A percentile compares a stretch with the other conserved stretches of the same genome.
Conservation (phyloP, 2,888 invertebrate genomes). For the Iphiclides podalirius region DNA sequence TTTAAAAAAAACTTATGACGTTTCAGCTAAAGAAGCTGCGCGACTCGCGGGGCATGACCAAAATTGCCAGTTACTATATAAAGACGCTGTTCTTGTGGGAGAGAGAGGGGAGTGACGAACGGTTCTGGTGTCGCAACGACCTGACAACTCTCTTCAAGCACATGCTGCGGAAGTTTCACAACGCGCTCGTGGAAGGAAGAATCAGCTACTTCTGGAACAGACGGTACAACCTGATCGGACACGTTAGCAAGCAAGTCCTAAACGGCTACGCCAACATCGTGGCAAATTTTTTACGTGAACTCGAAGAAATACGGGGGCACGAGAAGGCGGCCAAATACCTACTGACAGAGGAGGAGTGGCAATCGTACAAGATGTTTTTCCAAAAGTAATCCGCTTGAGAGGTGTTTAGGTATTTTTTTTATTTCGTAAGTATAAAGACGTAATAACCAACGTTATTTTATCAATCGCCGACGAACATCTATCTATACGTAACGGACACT, state of each 20-base stretch:
- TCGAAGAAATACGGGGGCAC: constrained; percentile 42
- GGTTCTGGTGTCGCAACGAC: constrained; percentile 47
- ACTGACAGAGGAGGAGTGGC: constrained; percentile 44
- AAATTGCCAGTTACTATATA: constrained; percentile 78
- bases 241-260: constrained; percentile 34
- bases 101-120: constrained; percentile 36
- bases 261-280: constrained; percentile 44
- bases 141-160: constrained; percentile 50
- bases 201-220: constrained; percentile 75
- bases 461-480: too few relatives aligned
- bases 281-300: constrained; percentile 36
- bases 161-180: constrained; percentile 59
- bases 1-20: too few relatives aligned
- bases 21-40: constrained; percentile 75
- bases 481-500: too few relatives aligned
- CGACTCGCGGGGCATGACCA: constrained; percentile 58
- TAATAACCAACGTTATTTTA: too few relatives aligned
- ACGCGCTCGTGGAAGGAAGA: constrained; percentile 40
- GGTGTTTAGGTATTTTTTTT: too few relatives aligned
- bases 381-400: not conserved
- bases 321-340: constrained; percentile 51
- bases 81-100: constrained; percentile 76
- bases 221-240: constrained; percentile 60
- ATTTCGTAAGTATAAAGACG: too few relatives aligned
- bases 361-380: constrained; percentile 27